These are phyloP conservation scores for Perca schrenkii DNA, from an alignment of 2,113 vertebrate species.

Conservation along the genomic window DNA sequence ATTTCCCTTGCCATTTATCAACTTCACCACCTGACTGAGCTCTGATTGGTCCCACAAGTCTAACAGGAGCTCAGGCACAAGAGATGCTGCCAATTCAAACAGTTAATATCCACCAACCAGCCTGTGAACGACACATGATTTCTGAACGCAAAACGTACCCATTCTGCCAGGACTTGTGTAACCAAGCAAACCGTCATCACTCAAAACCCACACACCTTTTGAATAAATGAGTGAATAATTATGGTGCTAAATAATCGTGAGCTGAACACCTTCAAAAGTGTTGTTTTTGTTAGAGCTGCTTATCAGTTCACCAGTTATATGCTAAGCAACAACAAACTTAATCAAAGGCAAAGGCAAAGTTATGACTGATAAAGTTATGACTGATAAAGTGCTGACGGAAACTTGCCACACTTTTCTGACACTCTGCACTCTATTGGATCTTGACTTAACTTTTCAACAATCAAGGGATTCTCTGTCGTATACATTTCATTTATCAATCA, in stretches of 20 bases:
- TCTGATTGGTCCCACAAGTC: background rate
- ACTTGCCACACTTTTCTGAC: too few relatives aligned
- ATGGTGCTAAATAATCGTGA: background rate
- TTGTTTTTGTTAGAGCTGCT: background rate
- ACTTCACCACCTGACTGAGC: constrained; percentile 37
- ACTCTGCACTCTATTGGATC: background rate
- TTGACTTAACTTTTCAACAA: background rate
- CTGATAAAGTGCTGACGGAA: background rate
- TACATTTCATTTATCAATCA: background rate
- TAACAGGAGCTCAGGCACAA: background rate
- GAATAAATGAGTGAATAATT: background rate
- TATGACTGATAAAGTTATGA: too few relatives aligned
- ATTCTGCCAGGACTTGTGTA: accelerated
- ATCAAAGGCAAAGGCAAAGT: background rate
- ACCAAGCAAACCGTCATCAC: background rate
- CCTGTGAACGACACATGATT: too few relatives aligned
- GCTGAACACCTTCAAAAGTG: background rate
- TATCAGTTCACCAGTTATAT: too few relatives aligned
- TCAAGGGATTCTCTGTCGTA: background rate
- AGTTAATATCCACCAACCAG: background rate
- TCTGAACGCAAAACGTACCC: background rate
- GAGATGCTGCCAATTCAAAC: background rate
- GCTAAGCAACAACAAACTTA: background rate
- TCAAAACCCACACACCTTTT: background rate
- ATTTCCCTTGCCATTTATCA: constrained; percentile 41